Base-by-base conservation (phyloP, 2,797 vertebrate genomes). In the Yasuhikotakia modesta region DNA sequence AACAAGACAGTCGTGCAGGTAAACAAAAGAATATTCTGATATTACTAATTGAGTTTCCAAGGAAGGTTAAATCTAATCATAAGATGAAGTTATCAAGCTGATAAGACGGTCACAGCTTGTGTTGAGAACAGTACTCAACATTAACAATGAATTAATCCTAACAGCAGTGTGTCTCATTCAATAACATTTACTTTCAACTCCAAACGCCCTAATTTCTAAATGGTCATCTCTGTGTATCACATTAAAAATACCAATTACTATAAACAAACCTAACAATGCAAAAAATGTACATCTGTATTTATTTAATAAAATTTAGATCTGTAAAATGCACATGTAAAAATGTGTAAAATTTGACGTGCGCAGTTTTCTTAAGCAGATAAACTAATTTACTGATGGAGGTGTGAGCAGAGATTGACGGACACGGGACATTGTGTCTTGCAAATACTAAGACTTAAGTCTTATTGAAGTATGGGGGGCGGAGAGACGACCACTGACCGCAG, bases 101-200 rank as follows among this genome's bases (percentile, higher is more conserved):
- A 53, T 68, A 32, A 55, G 22, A 21, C 27, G 32, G 13, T 58
- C 35, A 61, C n/a, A 43, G 19, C 32, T 12, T 24, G 52, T 52
- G 66, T 52, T 78, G 27, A 45, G 46, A 70, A 70, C 75, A 78
- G 73, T 63, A 64, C 39, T 12, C 22, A 2, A 16, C 13, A 52
- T 69, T 16, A 61, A 69, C n/a, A 27, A 5, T n/a, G 14, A 45
- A 32, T 58, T 84, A 82, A 84, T 82, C 82, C 81, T 46, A 81
- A 52, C 80, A 79, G 81, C n/a, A 22, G 76, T 70, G 69, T 68
- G 55, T 65, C 82, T 85, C 46, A 73, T 79, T 71, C 22, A 53
- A 48, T 76, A 73, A 73, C 58, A 70, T 22, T 78, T 21, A 22
- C 53, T 45, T 46, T 65, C 4, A 58, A 66, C 61, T 46, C 12